Percentiles rank a stretch among this genome's conserved stretches.
Evolutionary conservation across 2,888 invertebrate species (phyloP).

Genomic region (Apodemia duryi): DNA sequence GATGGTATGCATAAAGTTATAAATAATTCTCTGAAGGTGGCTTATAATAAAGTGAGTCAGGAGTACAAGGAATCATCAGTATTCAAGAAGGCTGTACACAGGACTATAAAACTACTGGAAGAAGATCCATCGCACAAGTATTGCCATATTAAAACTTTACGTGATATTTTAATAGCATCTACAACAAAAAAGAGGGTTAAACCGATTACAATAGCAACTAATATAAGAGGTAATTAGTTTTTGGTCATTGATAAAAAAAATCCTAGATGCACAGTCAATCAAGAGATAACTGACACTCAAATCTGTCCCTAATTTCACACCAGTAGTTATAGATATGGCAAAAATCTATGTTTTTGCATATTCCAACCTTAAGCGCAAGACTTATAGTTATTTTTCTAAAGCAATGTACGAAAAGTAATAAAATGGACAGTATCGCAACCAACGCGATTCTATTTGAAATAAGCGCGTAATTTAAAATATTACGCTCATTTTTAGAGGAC

Average conservation of each 20-base stretch:
- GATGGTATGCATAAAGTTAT: conserved; percentile 46
- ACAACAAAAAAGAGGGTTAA: conserved; percentile 41
- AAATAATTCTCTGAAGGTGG: conserved; percentile 41
- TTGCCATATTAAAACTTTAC: conserved; percentile 46
- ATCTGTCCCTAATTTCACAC: no score
- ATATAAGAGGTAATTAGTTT: conserved; percentile 31
- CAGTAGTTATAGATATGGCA: no score
- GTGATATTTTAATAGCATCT: conserved; percentile 41
- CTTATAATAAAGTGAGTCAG: conserved; percentile 38
- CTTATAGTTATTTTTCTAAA: no score
- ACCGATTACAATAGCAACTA: conserved; percentile 43
- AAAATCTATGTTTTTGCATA: no score
- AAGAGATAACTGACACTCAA: no score
- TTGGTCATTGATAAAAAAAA: background rate
- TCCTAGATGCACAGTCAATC: no score
- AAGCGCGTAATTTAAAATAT: no score
- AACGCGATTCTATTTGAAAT: no score
- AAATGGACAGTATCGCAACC: no score
- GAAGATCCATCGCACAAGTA: conserved; percentile 45
- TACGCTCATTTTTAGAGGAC: no score
- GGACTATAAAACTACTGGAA: conserved; percentile 35
- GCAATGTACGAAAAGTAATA: no score
- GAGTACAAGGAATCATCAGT: conserved; percentile 39
- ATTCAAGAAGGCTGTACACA: conserved; percentile 39
- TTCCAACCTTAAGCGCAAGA: no score